phyloP scores from a whole-genome alignment of 2,797 vertebrate species.

The Mormyrops attenuatus region DNA sequence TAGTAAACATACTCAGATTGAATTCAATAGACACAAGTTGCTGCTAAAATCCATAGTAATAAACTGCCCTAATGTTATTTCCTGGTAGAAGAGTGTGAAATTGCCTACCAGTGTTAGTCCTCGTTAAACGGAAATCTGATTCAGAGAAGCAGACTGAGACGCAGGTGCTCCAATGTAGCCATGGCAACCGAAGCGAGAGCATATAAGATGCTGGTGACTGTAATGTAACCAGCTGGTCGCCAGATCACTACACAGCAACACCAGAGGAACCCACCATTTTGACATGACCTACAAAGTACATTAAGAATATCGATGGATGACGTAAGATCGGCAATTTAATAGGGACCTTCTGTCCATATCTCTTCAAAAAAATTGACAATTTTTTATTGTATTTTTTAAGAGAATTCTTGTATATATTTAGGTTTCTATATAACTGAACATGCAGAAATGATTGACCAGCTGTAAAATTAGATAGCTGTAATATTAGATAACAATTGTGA shows the following conservation, averaged over 20 bases:
- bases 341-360: background rate
- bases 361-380: background rate
- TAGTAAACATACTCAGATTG: background rate
- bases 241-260: background rate
- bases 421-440: background rate
- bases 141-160: background rate
- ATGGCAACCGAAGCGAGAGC: background rate
- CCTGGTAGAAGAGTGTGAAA: background rate
- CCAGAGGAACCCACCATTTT: background rate
- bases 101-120: background rate
- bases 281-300: background rate
- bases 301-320: background rate
- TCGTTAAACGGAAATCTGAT: background rate
- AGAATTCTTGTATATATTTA: background rate
- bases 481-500: slow-evolving; percentile 4
- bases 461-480: background rate
- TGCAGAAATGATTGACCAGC: background rate
- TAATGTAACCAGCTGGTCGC: background rate
- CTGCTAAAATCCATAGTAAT: background rate
- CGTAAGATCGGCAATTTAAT: background rate
- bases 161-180: background rate
- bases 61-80: background rate
- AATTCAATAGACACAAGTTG: background rate
- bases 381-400: background rate
- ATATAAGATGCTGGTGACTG: background rate